Evolutionary conservation across 53 echinoderm and acorn worm species (phyloP), one percentile per base, ranked within the genome.

Genomic region (Apostichopus leukothele): DNA sequence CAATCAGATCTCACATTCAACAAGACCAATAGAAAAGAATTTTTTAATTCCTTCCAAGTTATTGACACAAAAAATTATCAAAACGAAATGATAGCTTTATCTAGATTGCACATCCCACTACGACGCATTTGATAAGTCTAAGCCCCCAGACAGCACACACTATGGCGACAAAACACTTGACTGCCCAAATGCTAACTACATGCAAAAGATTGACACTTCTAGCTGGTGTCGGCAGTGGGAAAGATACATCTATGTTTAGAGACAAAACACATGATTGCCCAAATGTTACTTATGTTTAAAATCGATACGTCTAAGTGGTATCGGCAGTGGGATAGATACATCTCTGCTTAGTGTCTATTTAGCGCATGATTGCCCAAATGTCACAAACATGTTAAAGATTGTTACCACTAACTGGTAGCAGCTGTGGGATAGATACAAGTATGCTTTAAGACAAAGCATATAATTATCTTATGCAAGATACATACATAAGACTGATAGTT

Each of bases 1-100:
- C 81, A 81, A 81, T 81, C 20, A 54, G 11, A 13, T 81, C 71
- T 71, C 71, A 71, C 71, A 71, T 71, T 19, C 71, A 71, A 71
- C 71, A 71, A 71, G 71, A 71, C 18, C 71, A 39, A 68, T 71
- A 71, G 20, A 19, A 71, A 71, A 71, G 71, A 71, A 71, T 21
- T n/a, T 18, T 71, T 13, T 16, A 19, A 16, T 71, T 19, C 71
- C 18, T 71, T 71, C 71, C 71, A 71, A 19, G 71, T 19, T 71
- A 16, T 71, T 71, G 20, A 71, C 71, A 71, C 71, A 71, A n/a
- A 71, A 71, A 71, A n/a, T 71, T 71, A 71, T 71, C 18, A 6
- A 71, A 71, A 71, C 13, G 6, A 19, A 57, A 57, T 71, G 6
- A n/a, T 19, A 71, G 20, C n/a, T 71, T 71, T 71, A n/a, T 71